Percentiles rank a stretch among this genome's conserved stretches.
Evolutionary conservation across 1,140 invertebrate genomes (phyloP).

Genomic region (Drosophila murphyi): DNA sequence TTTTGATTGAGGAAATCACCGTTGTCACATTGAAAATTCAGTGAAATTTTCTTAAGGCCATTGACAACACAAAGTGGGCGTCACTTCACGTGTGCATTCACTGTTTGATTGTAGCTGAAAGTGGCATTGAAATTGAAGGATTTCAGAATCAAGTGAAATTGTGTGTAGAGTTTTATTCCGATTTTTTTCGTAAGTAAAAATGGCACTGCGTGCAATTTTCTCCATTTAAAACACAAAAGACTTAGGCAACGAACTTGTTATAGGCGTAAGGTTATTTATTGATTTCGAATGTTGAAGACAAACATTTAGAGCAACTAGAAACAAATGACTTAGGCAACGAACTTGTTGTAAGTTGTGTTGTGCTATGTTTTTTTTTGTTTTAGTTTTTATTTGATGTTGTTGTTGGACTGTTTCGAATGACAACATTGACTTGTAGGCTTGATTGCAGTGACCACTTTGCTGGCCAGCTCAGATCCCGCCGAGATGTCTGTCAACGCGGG

Average conservation of each 20-base stretch:
- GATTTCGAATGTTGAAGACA: not conserved
- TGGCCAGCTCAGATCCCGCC: conserved; percentile 62
- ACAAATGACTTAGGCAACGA: conserved; percentile 68
- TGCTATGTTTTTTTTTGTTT: not conserved
- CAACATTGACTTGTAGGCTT: conserved; percentile 40
- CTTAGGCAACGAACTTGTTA: conserved; percentile 43
- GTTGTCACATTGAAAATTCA: conserved; percentile 75
- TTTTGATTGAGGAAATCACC: conserved; percentile 81
- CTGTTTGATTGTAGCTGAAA: too few relatives aligned
- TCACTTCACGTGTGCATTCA: not conserved
- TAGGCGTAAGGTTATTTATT: too few relatives aligned
- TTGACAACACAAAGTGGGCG: conserved; percentile 45
- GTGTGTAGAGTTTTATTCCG: not conserved
- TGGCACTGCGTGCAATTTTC: too few relatives aligned
- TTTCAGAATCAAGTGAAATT: not conserved
- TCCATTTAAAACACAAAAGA: conserved; percentile 28
- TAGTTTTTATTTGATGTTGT: conserved; percentile 14
- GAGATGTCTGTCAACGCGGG: conserved; percentile 79
- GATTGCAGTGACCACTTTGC: conserved; percentile 39
- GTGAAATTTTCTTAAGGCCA: conserved; percentile 74
- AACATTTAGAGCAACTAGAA: conserved; percentile 52
- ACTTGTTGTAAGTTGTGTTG: conserved; percentile 45
- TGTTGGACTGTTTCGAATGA: conserved; percentile 22
- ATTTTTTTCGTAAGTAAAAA: too few relatives aligned
- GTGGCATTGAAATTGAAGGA: too few relatives aligned